A percentile compares a stretch with the other conserved stretches of the same genome.
These are phyloP conservation scores for Trinorchestia longiramus DNA, from an alignment of 1,140 invertebrate genomes.

Conservation along the genomic window DNA sequence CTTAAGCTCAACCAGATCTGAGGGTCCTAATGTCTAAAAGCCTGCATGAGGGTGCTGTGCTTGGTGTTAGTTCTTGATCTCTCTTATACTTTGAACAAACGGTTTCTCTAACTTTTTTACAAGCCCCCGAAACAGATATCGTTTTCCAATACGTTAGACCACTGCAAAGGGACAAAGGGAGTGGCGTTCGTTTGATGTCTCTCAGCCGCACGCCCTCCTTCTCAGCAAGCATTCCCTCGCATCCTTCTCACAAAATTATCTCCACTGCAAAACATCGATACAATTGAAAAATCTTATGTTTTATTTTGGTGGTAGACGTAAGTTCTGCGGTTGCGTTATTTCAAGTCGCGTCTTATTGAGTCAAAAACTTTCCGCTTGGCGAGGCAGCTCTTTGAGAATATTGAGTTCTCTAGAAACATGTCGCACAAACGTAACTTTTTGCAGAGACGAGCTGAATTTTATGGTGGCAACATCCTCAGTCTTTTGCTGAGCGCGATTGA, in stretches of 20 bases:
- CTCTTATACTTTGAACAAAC: slow-evolving; percentile 35
- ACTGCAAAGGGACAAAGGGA: slow-evolving; percentile 48
- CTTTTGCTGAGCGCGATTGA: slow-evolving; percentile 1
- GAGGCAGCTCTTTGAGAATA: slow-evolving; percentile 8
- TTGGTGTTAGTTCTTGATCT: background rate
- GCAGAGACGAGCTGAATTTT: slow-evolving; percentile 12
- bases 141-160: slow-evolving; percentile 52
- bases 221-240: background rate
- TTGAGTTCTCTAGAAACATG: slow-evolving; percentile 6
- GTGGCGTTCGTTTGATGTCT: slow-evolving; percentile 38
- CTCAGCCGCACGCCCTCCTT: background rate
- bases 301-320: background rate
- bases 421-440: slow-evolving; percentile 31
- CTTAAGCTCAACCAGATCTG: background rate
- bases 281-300: slow-evolving; percentile 17
- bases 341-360: slow-evolving; percentile 14
- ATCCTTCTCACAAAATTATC: slow-evolving; percentile 36
- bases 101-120: background rate
- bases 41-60: background rate
- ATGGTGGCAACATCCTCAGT: slow-evolving; percentile 28
- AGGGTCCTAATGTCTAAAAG: background rate
- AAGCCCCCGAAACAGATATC: slow-evolving; percentile 36
- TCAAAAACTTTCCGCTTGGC: slow-evolving; percentile 27
- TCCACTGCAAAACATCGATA: background rate
- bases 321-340: background rate